A percentile compares a stretch with the other conserved stretches of the same genome.
Conservation (phyloP, 2,797 vertebrate genomes). For the Tamandua tetradactyla region DNA sequence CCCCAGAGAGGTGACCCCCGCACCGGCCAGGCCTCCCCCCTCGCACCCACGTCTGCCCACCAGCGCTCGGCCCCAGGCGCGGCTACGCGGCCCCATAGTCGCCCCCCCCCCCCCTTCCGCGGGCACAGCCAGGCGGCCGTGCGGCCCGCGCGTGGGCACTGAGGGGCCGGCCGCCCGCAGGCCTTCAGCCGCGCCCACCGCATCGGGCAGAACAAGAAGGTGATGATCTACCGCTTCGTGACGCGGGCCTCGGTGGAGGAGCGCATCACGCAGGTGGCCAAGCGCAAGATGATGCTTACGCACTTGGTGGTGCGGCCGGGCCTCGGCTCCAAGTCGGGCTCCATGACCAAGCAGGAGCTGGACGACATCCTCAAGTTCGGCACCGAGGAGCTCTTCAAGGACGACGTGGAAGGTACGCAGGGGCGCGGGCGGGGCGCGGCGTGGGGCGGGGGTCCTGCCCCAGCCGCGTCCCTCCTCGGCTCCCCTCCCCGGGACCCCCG, state of each 20-base stretch:
- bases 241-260: conserved; percentile 97
- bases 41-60: not conserved
- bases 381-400: conserved; percentile 98
- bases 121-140: too few species aligned
- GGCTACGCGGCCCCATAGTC: not conserved
- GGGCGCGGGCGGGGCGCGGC: too few species aligned
- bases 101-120: not conserved
- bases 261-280: conserved; percentile 98
- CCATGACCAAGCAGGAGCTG: conserved; percentile 98
- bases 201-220: conserved; percentile 98
- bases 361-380: conserved; percentile 99
- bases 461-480: not conserved
- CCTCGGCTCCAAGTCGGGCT: conserved; percentile 97
- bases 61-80: fast-evolving
- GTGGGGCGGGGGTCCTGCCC: not conserved
- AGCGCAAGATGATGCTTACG: conserved; percentile 99
- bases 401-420: conserved; percentile 94
- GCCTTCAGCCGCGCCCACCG: conserved; percentile 98
- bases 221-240: conserved; percentile 99
- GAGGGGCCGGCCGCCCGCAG: conserved; percentile 75
- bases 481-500: not conserved
- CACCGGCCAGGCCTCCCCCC: not conserved
- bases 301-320: conserved; percentile 97
- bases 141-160: fast-evolving
- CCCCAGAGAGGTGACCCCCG: not conserved